Percentiles rank a stretch among this genome's conserved stretches.
These are phyloP conservation scores for Euplexia lucipara DNA, from an alignment of 2,888 invertebrate species.

Conservation along the genomic window DNA sequence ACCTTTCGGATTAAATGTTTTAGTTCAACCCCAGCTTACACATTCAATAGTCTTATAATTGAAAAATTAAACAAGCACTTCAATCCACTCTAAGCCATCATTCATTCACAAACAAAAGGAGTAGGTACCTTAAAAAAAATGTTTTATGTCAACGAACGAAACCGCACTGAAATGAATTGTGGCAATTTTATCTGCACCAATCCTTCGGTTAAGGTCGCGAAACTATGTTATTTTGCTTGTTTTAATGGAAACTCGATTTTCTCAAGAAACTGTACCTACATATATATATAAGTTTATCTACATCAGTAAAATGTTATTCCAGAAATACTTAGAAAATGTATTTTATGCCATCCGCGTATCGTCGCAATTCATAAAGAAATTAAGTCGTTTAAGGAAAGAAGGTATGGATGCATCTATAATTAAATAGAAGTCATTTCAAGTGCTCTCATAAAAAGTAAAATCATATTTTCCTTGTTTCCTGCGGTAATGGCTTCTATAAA, in stretches of 20 bases:
- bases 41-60: constrained; percentile 3
- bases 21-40: not conserved
- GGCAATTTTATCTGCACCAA: constrained; percentile 27
- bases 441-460: not conserved
- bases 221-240: not conserved
- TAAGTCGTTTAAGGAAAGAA: no score
- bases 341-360: no score
- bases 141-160: constrained; percentile 22
- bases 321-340: no score
- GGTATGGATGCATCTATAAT: not conserved
- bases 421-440: not conserved
- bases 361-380: no score
- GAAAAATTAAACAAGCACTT: not conserved
- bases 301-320: no score
- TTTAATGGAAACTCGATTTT: not conserved
- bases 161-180: constrained; percentile 7
- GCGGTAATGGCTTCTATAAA: not conserved
- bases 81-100: constrained; percentile 14
- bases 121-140: constrained; percentile 18
- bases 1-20: not conserved
- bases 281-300: no score
- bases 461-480: no score
- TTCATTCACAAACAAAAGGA: constrained; percentile 40
- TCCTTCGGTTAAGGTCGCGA: constrained; percentile 15
- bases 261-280: not conserved